Conservation (phyloP, 2,888 invertebrate genomes). For the Abscondita cerata region DNA sequence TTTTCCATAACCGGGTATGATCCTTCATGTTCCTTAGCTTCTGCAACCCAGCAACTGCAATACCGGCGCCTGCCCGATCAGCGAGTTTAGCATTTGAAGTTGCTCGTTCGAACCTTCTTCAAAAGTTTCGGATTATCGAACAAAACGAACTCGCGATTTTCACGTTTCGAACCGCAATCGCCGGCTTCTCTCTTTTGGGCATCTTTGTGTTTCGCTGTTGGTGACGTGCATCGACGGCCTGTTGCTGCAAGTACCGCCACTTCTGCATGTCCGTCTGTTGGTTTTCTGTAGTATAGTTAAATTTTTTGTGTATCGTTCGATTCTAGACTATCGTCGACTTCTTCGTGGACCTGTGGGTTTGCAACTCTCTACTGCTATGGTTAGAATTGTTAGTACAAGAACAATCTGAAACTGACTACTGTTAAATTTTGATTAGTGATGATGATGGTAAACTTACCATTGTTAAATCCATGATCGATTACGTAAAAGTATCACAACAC, state of each 20-base stretch:
- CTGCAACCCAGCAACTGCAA: constrained; percentile 63
- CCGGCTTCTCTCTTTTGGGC: neutral
- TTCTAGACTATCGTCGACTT: constrained; percentile 38
- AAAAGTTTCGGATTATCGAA: neutral
- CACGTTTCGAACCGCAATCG: neutral
- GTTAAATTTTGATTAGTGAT: neutral
- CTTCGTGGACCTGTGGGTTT: constrained; percentile 44
- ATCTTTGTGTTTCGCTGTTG: neutral
- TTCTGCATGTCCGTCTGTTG: constrained; percentile 50
- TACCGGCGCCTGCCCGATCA: constrained; percentile 61
- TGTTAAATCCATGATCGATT: constrained; percentile 25
- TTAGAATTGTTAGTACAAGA: constrained; percentile 1
- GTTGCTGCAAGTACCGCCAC: constrained; percentile 52
- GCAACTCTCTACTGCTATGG: constrained; percentile 11
- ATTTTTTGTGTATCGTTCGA: constrained; percentile 11
- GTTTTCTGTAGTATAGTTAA: constrained; percentile 16
- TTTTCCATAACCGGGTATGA: constrained; percentile 59
- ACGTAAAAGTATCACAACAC: neutral
- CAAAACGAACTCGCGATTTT: constrained; percentile 6
- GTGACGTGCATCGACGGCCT: constrained; percentile 44
- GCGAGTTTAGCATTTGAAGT: constrained; percentile 58
- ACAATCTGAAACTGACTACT: neutral
- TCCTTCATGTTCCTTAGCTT: constrained; percentile 54
- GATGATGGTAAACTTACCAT: constrained; percentile 20
- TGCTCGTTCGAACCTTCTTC: constrained; percentile 29